phyloP scores from a whole-genome alignment of 2,113 vertebrate species.

The Paradisaea rubra region DNA sequence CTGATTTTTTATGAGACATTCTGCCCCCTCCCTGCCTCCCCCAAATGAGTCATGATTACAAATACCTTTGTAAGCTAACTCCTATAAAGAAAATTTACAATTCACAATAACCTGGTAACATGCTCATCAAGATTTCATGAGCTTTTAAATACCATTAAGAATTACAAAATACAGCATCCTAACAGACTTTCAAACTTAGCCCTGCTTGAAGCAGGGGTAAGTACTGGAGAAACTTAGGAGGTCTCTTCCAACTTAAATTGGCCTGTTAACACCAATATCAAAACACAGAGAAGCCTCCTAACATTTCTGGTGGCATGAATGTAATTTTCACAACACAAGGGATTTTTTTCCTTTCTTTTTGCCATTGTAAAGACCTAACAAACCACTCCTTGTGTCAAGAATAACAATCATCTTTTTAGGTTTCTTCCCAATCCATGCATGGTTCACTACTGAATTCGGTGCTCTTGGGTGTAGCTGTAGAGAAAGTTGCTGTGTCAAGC shows the following conservation, averaged over 20 bases:
- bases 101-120: neutral
- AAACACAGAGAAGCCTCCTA: neutral
- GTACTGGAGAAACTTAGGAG: neutral
- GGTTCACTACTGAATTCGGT: neutral
- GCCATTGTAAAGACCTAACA: neutral
- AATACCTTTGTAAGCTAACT: neutral
- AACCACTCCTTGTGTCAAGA: neutral
- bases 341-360: neutral
- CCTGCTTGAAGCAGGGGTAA: neutral
- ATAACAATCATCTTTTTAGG: neutral
- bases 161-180: neutral
- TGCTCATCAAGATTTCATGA: neutral
- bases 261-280: neutral
- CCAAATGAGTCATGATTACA: constrained; percentile 28
- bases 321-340: neutral
- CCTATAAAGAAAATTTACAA: neutral
- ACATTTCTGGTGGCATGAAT: neutral
- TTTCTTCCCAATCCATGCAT: neutral
- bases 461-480: neutral
- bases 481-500: neutral
- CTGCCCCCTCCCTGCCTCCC: neutral
- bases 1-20: constrained; percentile 12
- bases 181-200: neutral
- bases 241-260: neutral
- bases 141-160: neutral